Conservation (phyloP, 2,797 vertebrate species). For the Etheostoma perlongum region DNA sequence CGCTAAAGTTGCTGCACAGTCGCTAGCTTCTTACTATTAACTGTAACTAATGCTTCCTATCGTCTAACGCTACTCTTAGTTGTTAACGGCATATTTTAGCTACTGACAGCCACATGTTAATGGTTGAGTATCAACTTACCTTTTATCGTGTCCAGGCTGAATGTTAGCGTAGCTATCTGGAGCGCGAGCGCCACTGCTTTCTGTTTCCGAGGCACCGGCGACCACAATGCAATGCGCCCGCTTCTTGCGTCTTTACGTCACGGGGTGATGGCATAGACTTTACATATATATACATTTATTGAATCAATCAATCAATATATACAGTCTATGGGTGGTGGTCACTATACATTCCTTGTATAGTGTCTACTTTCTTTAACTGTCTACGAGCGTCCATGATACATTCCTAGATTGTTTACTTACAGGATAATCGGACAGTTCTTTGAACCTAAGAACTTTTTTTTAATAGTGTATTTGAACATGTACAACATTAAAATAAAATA, state of each 20-base stretch:
- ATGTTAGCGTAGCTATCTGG: not conserved
- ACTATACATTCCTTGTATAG: too few relatives aligned
- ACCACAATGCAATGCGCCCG: constrained; percentile 65
- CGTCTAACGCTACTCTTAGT: not conserved
- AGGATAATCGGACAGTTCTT: constrained; percentile 9
- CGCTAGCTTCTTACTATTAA: not conserved
- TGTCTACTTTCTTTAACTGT: too few relatives aligned
- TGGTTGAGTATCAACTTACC: constrained; percentile 1
- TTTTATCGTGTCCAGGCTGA: not conserved
- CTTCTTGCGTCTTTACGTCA: constrained; percentile 10
- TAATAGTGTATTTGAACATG: too few relatives aligned
- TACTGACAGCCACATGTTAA: rapidly evolving
- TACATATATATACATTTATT: too few relatives aligned
- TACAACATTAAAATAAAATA: too few relatives aligned
- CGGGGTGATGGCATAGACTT: rapidly evolving
- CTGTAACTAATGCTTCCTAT: too few relatives aligned
- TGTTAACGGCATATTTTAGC: rapidly evolving
- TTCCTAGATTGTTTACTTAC: not conserved
- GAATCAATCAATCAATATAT: too few relatives aligned
- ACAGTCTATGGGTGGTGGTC: too few relatives aligned
- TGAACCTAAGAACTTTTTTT: too few relatives aligned
- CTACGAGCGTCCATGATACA: too few relatives aligned
- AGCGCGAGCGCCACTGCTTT: constrained; percentile 17
- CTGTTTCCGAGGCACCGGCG: constrained; percentile 50
- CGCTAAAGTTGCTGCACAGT: not conserved